Base-by-base conservation (phyloP, 1,140 invertebrate genomes). In the Rhagoletis pomonella region DNA sequence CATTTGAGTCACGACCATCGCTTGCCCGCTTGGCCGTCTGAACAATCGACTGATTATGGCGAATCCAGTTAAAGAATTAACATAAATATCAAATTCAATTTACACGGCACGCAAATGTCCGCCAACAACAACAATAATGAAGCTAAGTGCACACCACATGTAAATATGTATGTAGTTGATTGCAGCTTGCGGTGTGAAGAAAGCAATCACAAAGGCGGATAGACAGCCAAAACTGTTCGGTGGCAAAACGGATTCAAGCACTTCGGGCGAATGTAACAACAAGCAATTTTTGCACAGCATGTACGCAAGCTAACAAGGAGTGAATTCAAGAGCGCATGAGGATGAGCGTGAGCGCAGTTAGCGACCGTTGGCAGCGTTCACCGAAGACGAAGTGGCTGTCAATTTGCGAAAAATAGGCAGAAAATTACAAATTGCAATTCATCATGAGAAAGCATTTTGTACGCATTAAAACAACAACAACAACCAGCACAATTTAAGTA, bases 1-100 rank as follows among this genome's bases (percentile, higher is more conserved):
- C 47, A 55, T 81, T 81, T 19, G 55, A 55, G 73, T 81, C 73
- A 81, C 73, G 73, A 81, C 47, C 47, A 29, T 29, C 29, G 12
- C 44, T n/a, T 47, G 42, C 4, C 69, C 17, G 42, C 12, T n/a
- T 0, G 44, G 44, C 69, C 47, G 47, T n/a, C 17, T 19, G 73
- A 81, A 81, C 47, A 81, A 81, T 9, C 73, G 73, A 12, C 73
- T 81, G 73, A 81, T 81, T 81, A 81, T 81, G 73, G 42, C 73
- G 47, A 81, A 81, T 81, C 73, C 73, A 81, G 73, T 81, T 81
- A 81, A 50, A 42, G 47, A 81, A 81, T 81, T 81, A 81, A 81
- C 73, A 81, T 81, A 81, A 81, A 81, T 55, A 81, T 81, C 73
- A 81, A 81, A 81, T 81, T 81, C 73, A 81, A 81, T 81, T 81